phyloP scores from a whole-genome alignment of 2,797 vertebrate species.

The Galago senegalensis region DNA sequence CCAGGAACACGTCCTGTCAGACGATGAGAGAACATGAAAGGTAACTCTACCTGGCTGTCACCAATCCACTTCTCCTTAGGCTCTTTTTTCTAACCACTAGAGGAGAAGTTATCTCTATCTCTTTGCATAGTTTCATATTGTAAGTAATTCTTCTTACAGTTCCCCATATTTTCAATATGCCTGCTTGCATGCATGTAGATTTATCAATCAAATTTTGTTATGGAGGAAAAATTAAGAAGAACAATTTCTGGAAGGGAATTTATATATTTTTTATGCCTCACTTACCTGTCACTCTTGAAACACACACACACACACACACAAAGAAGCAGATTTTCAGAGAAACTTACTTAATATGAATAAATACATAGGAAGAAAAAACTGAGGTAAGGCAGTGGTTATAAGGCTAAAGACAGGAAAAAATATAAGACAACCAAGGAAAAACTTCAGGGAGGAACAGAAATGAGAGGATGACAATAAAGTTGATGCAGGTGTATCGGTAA shows the following conservation, averaged over 20 bases:
- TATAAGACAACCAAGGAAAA: background rate
- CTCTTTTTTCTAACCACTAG: background rate
- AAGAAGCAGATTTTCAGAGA: background rate
- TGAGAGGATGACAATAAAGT: background rate
- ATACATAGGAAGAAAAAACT: background rate
- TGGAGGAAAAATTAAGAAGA: background rate
- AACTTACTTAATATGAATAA: background rate
- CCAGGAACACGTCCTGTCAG: background rate
- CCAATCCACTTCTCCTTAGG: background rate
- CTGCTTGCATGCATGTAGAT: background rate
- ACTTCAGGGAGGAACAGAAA: background rate
- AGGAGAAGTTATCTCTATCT: background rate
- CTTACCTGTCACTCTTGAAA: background rate
- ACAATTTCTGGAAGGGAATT: background rate
- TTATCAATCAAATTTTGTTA: background rate
- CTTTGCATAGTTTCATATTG: background rate
- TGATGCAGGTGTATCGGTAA: background rate
- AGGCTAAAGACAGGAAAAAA: background rate
- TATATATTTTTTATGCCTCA: background rate
- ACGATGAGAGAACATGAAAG: background rate
- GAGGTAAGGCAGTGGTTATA: background rate
- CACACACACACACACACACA: background rate
- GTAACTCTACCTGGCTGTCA: background rate
- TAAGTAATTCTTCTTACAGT: background rate
- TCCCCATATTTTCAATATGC: background rate